Base-by-base conservation (phyloP, 2,888 invertebrate species). In the Agrochola lota region DNA sequence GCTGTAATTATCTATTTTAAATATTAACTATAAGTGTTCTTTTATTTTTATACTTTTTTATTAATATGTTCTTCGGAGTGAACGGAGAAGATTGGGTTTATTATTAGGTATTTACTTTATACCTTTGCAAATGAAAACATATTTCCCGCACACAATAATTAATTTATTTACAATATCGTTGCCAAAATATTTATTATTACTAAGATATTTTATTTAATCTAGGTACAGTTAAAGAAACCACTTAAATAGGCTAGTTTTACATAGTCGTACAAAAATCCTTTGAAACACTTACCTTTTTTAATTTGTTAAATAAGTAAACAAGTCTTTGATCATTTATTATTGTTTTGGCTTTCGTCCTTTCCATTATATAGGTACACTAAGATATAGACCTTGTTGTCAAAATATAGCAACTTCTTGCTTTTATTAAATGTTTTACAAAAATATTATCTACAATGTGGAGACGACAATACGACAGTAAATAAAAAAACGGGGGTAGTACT, bases 191-290 rank as follows among this genome's bases (percentile, higher is more conserved):
- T 46, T 66, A 49, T 59, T 15, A 26, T 46, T 15, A 3, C 6
- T 66, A 43, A 69, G 8, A 49, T 71, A 43, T 57, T 17, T 49
- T 74, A 8, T 46, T 49, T 57, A n/a, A 46, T 71, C 20, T 35
- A 49, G 26, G 30, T 15, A n/a, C 17, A 30, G 30, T 9, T n/a
- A 35, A 43, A n/a, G 1, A 71, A n/a, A 40, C 17, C 1, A n/a
- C 11, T 6, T 52, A 40, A 40, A 30, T 57, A 35, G 35, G 49
- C 8, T 71, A 59, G n/a, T 52, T 64, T 63, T 30, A 57, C n/a
- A 46, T 64, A 57, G 40, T 59, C 23, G 49, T 79, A 57, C 71
- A 79, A 79, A 64, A 78, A 52, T 30, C 12, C 17, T 71, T 78
- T 49, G 46, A 57, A 78, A 40, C 0, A 26, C 17, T 46, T n/a